Evolutionary conservation across 2,797 vertebrate genomes (phyloP).

Genomic region (Petrocephalus sullivani): DNA sequence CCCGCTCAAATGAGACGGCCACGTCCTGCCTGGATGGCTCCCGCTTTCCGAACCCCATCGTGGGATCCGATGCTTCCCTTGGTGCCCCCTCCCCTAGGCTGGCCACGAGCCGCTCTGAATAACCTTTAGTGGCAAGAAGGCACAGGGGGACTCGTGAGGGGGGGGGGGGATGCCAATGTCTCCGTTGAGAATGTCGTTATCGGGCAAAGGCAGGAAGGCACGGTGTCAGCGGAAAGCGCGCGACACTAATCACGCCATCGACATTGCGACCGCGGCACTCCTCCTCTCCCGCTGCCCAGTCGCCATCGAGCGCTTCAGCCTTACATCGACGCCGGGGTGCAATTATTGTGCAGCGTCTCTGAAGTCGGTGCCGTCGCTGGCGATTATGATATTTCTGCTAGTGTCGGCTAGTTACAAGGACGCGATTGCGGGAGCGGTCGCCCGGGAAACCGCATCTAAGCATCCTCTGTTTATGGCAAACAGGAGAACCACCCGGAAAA

Average conservation of each 20-base stretch:
- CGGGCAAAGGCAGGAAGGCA: constrained; percentile 60
- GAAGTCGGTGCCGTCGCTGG: background rate
- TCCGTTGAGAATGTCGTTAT: constrained; percentile 56
- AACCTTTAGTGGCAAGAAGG: constrained; percentile 50
- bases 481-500: background rate
- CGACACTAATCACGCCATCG: constrained; percentile 63
- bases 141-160: constrained; percentile 17
- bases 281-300: constrained; percentile 43
- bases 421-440: background rate
- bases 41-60: background rate
- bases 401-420: background rate
- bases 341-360: constrained; percentile 12
- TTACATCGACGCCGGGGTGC: constrained; percentile 35
- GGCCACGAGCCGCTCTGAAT: background rate
- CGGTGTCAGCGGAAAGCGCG: constrained; percentile 64
- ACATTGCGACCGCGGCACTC: constrained; percentile 53
- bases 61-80: background rate
- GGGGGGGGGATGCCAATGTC: background rate
- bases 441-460: background rate
- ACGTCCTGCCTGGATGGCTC: background rate
- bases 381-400: constrained; percentile 13
- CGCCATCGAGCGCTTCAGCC: constrained; percentile 52
- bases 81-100: background rate
- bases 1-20: background rate
- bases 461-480: background rate